A percentile compares a stretch with the other conserved stretches of the same genome.
Evolutionary conservation across 2,797 vertebrate genomes (phyloP).

Genomic region (Botia almorhae): DNA sequence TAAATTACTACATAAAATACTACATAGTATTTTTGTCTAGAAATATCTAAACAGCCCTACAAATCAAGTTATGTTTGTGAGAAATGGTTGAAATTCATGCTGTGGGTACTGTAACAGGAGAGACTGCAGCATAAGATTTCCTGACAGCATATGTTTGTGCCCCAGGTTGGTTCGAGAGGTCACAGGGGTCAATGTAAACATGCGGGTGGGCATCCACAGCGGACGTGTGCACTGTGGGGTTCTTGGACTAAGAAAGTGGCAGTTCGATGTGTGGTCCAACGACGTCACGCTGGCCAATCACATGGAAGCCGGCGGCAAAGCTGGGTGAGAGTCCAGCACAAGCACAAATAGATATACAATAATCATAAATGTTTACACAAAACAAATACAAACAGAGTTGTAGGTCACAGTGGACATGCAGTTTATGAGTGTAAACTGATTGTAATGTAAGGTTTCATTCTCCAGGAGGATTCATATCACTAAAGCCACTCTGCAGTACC

Average conservation of each 20-base stretch:
- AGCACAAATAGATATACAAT: background rate
- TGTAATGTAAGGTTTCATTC: background rate
- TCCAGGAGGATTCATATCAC: constrained; percentile 93
- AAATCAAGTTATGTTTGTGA: no score
- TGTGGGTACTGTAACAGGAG: background rate
- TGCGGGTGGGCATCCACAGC: constrained; percentile 97
- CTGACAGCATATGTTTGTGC: constrained; percentile 24
- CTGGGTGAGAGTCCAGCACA: constrained; percentile 80
- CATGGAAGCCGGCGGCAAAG: constrained; percentile 95
- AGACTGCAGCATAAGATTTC: background rate
- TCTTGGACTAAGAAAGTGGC: constrained; percentile 95
- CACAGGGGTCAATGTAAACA: constrained; percentile 97
- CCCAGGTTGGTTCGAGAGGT: constrained; percentile 93
- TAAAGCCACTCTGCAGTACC: constrained; percentile 90
- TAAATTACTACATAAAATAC: no score
- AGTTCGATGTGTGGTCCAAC: constrained; percentile 98
- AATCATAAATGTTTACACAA: background rate
- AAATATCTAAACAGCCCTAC: no score
- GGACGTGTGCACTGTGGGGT: constrained; percentile 95
- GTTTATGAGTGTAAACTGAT: background rate
- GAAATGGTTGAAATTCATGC: background rate
- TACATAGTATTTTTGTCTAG: no score
- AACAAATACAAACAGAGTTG: no score
- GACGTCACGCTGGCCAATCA: constrained; percentile 96
- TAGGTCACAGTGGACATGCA: background rate